phyloP scores from a whole-genome alignment of 2,113 vertebrate genomes.

The Pyrgilauda ruficollis region DNA sequence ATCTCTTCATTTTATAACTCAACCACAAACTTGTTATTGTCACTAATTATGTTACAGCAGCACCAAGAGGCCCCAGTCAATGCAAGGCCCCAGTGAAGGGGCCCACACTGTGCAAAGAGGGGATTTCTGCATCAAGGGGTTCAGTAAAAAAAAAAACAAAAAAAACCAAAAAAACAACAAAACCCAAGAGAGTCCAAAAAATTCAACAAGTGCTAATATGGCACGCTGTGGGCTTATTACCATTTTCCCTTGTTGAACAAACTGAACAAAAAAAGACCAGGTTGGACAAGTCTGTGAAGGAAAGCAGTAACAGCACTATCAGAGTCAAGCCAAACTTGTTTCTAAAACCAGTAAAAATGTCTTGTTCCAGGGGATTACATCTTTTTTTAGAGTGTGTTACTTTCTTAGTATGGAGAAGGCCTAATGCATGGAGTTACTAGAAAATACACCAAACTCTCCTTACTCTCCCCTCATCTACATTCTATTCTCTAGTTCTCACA shows the following conservation, averaged over 20 bases:
- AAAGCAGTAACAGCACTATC: background rate
- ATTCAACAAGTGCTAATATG: background rate
- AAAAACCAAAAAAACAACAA: background rate
- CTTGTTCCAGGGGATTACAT: background rate
- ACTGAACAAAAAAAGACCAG: background rate
- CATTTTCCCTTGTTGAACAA: background rate
- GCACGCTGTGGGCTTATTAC: background rate
- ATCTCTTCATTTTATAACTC: background rate
- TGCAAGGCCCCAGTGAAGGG: background rate
- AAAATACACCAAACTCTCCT: background rate
- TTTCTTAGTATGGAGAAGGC: background rate
- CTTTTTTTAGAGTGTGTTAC: background rate
- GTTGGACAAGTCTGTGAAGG: background rate
- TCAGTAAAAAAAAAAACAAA: background rate
- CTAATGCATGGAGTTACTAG: background rate
- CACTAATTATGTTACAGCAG: background rate
- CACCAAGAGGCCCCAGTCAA: background rate
- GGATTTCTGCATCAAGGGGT: background rate
- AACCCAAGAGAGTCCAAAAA: background rate
- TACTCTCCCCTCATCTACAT: background rate
- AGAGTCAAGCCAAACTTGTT: background rate
- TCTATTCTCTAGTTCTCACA: background rate
- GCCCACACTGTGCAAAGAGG: background rate
- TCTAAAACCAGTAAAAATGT: background rate
- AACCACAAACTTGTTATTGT: background rate